phyloP scores from a whole-genome alignment of 2,888 invertebrate species.

The Corbicula japonica region DNA sequence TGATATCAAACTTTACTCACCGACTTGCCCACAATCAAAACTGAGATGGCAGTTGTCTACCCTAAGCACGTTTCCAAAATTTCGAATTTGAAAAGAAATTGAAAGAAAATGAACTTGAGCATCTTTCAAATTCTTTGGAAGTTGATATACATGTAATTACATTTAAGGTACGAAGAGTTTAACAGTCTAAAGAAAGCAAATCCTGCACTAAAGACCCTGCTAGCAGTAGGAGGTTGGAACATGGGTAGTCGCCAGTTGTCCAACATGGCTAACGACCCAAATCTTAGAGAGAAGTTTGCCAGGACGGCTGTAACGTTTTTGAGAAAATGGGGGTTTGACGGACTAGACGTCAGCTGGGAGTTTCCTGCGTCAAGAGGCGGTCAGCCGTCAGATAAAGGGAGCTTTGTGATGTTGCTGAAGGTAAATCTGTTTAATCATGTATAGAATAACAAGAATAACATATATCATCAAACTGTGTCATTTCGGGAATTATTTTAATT shows the following conservation, averaged over 20 bases:
- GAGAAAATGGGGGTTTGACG: conserved; percentile 77
- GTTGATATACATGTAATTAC: background rate
- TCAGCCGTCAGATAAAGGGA: conserved; percentile 73
- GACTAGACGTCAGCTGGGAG: conserved; percentile 84
- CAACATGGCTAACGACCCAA: conserved; percentile 68
- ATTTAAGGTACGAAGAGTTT: conserved; percentile 74
- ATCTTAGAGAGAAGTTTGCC: conserved; percentile 71
- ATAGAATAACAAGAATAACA: background rate
- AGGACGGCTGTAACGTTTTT: conserved; percentile 72
- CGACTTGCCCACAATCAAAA: background rate
- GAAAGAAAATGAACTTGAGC: background rate
- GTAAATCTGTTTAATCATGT: conserved; percentile 48
- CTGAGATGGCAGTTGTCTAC: background rate
- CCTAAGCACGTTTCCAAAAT: background rate
- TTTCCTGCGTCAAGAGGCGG: conserved; percentile 82
- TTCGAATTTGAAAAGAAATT: background rate
- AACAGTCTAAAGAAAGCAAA: conserved; percentile 76
- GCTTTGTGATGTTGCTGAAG: conserved; percentile 74
- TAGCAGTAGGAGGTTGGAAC: conserved; percentile 84
- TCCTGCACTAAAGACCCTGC: conserved; percentile 76
- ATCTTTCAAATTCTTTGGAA: background rate
- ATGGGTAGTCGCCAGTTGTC: conserved; percentile 78
- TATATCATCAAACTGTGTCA: background rate
- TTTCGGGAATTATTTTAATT: background rate
- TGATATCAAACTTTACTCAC: background rate